Evolutionary conservation across 1,140 invertebrate genomes (phyloP).

Genomic region (Drosophila novamexicana): DNA sequence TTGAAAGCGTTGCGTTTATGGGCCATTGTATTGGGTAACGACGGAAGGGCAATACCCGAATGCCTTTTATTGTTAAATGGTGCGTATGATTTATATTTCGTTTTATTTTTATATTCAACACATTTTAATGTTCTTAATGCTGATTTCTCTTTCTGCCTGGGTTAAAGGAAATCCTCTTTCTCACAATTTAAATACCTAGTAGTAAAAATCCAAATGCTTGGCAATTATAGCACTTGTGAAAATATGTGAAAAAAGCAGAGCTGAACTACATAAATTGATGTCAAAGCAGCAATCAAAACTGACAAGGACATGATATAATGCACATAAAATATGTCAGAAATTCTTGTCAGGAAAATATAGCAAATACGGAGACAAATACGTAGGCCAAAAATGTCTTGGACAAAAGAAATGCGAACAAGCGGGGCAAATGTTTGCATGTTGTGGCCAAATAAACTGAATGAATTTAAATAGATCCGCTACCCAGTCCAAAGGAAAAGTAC

Average conservation of each 20-base stretch:
- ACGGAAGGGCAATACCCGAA: conserved; percentile 45
- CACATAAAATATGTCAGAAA: conserved; percentile 77
- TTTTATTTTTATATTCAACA: conserved; percentile 61
- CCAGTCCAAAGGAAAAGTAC: conserved; percentile 15
- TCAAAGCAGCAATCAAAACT: conserved; percentile 48
- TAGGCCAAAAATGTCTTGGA: conserved; percentile 18
- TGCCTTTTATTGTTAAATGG: conserved; percentile 78
- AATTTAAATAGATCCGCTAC: conserved; percentile 55
- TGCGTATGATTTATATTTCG: conserved; percentile 81
- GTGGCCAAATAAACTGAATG: conserved; percentile 74
- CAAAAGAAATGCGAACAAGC: conserved; percentile 11
- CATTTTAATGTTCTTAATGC: conserved; percentile 34
- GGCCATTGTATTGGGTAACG: conserved; percentile 69
- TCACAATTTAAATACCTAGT: not conserved
- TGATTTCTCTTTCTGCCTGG: conserved; percentile 7
- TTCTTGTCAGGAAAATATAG: conserved; percentile 29
- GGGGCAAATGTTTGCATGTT: conserved; percentile 66
- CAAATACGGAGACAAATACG: not conserved
- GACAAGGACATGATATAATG: conserved; percentile 62
- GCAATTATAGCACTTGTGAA: conserved; percentile 22
- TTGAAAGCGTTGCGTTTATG: conserved; percentile 77
- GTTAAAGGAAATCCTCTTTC: not conserved
- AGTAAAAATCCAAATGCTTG: conserved; percentile 2
- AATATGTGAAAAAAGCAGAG: conserved; percentile 18
- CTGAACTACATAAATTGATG: conserved; percentile 68